Base-by-base conservation (phyloP, 2,113 vertebrate genomes). In the Muscicapa adusta region DNA sequence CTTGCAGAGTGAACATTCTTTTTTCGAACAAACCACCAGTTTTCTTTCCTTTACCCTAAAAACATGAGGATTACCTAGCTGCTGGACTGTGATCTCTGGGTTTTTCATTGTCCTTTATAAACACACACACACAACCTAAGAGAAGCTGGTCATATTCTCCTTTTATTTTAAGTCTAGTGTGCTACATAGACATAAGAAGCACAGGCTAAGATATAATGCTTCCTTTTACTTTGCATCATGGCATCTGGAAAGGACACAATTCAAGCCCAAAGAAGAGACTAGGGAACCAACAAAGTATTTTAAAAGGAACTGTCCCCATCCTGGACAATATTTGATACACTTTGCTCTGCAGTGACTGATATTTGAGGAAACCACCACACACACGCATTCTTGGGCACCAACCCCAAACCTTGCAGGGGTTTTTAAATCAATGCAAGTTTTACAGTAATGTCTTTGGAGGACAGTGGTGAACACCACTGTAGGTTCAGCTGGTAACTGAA, bases 81-180 rank as follows among this genome's bases (percentile, higher is more conserved):
- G 34, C 0, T 14, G 71, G 42, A 43, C 60, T 34, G 40, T 0
- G 0, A 5, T 63, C 50, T 70, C 57, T 58, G 31, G 20, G n/a
- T 57, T 85, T 85, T 23, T 66, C 11, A 0, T 45, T 56, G 24
- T 81, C 33, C 56, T 42, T 73, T 18, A 77, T 12, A 51, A 90
- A 67, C 28, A 63, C 24, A 63, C 34, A 54, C 50, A 54, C 36
- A 71, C 5, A 54, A 8, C 25, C 33, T 50, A 58, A 60, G 31
- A 56, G 51, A 67, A 57, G 87, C 76, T 95, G 78, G 31, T 18
- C 62, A 84, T 19, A 13, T 73, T 91, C 29, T 89, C 18, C 40
- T 97, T 95, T 96, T 95, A 93, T 95, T 97, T 79, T 47, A 93
- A 93, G 36, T 86, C 54, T 31, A 86, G 74, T 85, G 50, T 88